Base-by-base conservation (phyloP, 2,888 invertebrate genomes). In the Agrotis ipsilon region DNA sequence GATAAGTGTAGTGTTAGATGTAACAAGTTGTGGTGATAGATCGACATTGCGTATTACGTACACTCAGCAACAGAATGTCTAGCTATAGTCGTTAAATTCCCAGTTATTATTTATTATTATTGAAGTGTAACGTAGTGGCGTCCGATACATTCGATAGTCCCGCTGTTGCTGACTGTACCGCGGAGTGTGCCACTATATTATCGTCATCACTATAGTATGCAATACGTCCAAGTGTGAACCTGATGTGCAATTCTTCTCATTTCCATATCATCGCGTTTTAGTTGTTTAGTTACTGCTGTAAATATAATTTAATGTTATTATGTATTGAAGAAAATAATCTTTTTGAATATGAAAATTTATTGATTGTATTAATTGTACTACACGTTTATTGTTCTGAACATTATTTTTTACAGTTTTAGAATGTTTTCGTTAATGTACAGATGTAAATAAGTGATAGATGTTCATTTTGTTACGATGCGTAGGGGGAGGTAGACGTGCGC, bases 221-320 rank as follows among this genome's bases (percentile, higher is more conserved):
- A 92, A 94, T 93, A 92, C 94, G 95, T 96, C 95, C 95, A 95
- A 90, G 89, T 92, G 90, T 92, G 89, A 94, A 94, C 90, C 90
- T 91, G 86, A 92, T 95, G 96, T 96, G 96, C 96, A 96, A 96
- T 96, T 95, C 90, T 93, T 93, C 91, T 95, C 91, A 94, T 95
- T 95, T 95, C 93, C 94, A 94, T 95, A 93, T 94, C 93, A 92
- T 92, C 92, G 92, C 90, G 92, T 92, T 94, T 93, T 94, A 95
- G 92, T 94, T 93, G 85, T 93, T 95, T 95, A 94, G 91, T 95
- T 94, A 90, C 86, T 84, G 90, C 84, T 95, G 96, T 96, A 96
- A 95, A 96, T 96, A 96, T 95, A 92, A 95, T 95, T 96, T 94
- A 94, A 94, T 90, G 90, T 94, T 94, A 92, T 93, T 84, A 88